phyloP scores from a whole-genome alignment of 1,140 invertebrate species.

The Holcopasites calliopsidis region DNA sequence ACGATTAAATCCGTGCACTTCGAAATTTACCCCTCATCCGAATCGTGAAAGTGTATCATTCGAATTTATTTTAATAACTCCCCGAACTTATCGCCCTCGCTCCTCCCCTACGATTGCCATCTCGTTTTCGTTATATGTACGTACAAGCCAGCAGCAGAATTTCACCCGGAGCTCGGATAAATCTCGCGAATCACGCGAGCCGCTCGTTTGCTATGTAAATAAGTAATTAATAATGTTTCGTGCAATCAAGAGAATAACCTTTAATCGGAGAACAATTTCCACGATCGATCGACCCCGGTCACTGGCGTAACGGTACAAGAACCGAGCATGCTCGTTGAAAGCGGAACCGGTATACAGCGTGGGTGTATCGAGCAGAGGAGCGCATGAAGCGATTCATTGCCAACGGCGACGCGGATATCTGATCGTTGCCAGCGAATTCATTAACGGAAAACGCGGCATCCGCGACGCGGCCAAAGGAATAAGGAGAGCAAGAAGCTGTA shows the following conservation, averaged over 20 bases:
- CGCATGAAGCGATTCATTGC: constrained; percentile 20
- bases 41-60: neutral
- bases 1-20: neutral
- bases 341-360: neutral
- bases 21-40: neutral
- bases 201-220: constrained; percentile 36
- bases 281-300: constrained; percentile 18
- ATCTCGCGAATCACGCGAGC: constrained; percentile 11
- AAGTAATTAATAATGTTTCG: constrained; percentile 33
- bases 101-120: neutral
- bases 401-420: constrained; percentile 13
- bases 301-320: neutral
- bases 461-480: neutral
- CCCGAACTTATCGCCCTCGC: neutral
- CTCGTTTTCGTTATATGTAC: neutral
- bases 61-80: neutral
- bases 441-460: constrained; percentile 31
- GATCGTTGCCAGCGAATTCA: constrained; percentile 40
- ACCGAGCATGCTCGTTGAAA: neutral
- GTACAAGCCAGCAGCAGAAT: neutral
- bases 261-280: constrained; percentile 44
- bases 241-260: constrained; percentile 22
- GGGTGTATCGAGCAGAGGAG: too few relatives aligned
- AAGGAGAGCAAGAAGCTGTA: constrained; percentile 4
- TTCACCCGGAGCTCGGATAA: neutral